Base-by-base conservation (phyloP, 2,888 invertebrate genomes). In the Endotricha flammealis region DNA sequence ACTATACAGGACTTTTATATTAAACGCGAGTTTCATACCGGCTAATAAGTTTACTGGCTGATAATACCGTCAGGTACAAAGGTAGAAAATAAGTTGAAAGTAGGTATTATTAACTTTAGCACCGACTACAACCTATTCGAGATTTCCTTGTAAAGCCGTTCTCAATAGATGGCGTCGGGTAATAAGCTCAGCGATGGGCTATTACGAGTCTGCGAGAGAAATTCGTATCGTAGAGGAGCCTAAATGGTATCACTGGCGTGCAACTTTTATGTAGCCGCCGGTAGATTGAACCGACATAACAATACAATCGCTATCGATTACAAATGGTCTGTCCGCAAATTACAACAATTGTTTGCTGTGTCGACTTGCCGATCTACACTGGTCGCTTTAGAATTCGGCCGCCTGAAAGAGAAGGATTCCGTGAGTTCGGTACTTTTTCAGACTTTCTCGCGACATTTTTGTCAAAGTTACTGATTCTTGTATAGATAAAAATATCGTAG, bases 161-260 rank as follows among this genome's bases (percentile, higher is more conserved):
- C 77, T 85, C 86, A 83, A 86, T 85, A 77, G 83, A 78, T 80
- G 75, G 80, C 73, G 78, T 64, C 72, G 64, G 64, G 76, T 83
- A 85, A 85, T 85, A 85, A 83, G 83, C 85, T 80, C 76, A 64
- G 62, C 71, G 77, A 79, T 76, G 76, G 82, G 71, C 83, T 83
- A 85, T 85, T 85, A 85, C 70, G 62, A 54, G 54, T 57, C 61
- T 71, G 57, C 63, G 66, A 54, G 73, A 73, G 73, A 81, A 75
- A 79, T 78, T 79, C 80, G 72, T 74, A 75, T 71, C 69, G 65
- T 46, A 54, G 51, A 54, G 62, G 48, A 64, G 64, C 65, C 68
- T 71, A 65, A 56, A 46, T 52, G 55, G 65, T 72, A 76, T 75
- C 68, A 60, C 63, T 57, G 35, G 62, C 59, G 63, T 64, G 57